Evolutionary conservation across 2,888 invertebrate genomes (phyloP), one percentile per base, ranked within the genome.

Genomic region (Andrena haemorrhoa): DNA sequence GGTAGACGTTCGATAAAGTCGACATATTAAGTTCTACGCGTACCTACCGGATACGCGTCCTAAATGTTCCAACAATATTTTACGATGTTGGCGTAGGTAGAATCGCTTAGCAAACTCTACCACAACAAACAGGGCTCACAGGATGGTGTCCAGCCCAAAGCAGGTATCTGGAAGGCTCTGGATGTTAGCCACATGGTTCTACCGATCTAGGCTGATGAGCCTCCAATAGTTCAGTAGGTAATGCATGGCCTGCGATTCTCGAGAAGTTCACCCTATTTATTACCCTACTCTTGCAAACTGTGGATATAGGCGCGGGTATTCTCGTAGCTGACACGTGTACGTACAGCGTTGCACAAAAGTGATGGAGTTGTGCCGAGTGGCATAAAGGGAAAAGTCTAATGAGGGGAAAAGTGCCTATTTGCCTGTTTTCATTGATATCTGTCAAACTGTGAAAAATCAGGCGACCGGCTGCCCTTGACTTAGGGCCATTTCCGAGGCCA

Each of bases 211-310:
- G 16, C 12, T 26, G 74, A 75, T 60, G 79, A 75, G 35, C 7
- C 31, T 31, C 49, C 86, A 83, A 85, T 85, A 83, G 75, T 71
- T 47, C 29, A 49, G 41, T 86, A 88, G 41, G 41, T 41, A 41
- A 88, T 84, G 75, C 78, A 47, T 61, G 49, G 72, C 73, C 63
- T 77, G 74, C 76, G 77, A 64, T 74, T 68, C 80, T 75, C 60
- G 82, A 79, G 86, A 84, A 79, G 71, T 88, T 85, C 73, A 82
- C 84, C 84, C 12, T 58, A 51, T 31, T 51, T 33, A 35, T 66
- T 23, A 60, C 41, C 10, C 64, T 56, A 58, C 63, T 63, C 33
- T 53, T 73, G 66, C 20, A 53, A 63, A 65, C 68, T 78, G 75
- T 66, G 53, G 75, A 20, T 78, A 63, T 31, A 80, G 70, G 16